These are phyloP conservation scores for Murina feae DNA, from an alignment of 2,113 vertebrate genomes.

Conservation along the genomic window DNA sequence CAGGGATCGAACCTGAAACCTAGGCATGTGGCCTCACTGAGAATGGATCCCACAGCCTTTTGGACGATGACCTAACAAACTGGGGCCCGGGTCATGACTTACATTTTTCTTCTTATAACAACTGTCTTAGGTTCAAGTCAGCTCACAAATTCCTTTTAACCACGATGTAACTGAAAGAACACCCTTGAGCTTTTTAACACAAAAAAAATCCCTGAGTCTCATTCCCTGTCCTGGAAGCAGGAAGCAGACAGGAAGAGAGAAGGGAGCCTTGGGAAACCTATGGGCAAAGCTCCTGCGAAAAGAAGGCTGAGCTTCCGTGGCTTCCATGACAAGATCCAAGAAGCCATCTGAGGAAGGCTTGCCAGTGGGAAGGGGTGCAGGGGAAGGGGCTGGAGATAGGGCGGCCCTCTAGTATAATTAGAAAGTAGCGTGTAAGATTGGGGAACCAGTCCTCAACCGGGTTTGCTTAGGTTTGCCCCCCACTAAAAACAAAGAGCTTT, in stretches of 20 bases:
- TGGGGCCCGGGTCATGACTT: not conserved
- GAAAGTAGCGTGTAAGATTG: not conserved
- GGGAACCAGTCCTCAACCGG: not conserved
- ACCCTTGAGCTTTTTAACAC: not conserved
- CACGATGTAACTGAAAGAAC: not conserved
- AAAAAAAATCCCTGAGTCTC: slow-evolving; percentile 3
- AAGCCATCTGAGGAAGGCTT: not conserved
- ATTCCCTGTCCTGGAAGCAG: not conserved
- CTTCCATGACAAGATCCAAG: not conserved
- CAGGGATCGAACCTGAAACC: not conserved
- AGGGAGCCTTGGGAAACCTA: not conserved
- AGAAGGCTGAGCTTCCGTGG: not conserved
- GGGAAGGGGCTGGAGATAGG: not conserved
- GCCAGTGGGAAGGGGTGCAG: not conserved
- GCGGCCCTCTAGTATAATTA: not conserved
- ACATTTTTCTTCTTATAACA: not conserved
- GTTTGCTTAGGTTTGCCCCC: not conserved
- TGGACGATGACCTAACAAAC: not conserved
- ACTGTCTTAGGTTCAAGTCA: slow-evolving; percentile 8
- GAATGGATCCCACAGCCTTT: not conserved
- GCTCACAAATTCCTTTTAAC: slow-evolving; percentile 15
- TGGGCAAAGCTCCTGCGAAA: not conserved
- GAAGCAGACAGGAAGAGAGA: not conserved
- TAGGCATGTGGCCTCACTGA: not conserved
- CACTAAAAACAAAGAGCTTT: not conserved